phyloP scores from a whole-genome alignment of 2,797 vertebrate genomes.

The Argentina silus region DNA sequence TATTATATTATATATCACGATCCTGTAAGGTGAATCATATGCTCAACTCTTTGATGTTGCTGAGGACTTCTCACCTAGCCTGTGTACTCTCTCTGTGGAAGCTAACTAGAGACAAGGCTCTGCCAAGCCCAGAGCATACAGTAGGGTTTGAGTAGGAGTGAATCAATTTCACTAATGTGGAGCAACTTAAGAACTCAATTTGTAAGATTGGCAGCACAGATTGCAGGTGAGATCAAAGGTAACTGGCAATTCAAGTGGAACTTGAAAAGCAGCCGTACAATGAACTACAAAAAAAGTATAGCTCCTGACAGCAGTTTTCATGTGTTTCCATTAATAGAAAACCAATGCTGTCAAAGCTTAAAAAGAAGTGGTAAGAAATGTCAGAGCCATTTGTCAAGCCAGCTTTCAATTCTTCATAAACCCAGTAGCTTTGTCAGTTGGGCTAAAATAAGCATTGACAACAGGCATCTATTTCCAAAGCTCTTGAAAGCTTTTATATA shows the following conservation, averaged over 20 bases:
- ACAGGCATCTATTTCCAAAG: constrained; percentile 7
- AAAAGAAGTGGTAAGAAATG: constrained; percentile 5
- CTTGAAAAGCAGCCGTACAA: neutral
- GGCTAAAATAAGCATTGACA: constrained; percentile 5
- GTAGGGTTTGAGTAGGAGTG: neutral
- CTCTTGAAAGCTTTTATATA: constrained; percentile 2
- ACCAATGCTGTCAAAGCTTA: neutral
- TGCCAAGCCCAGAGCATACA: neutral
- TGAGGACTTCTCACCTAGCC: no score
- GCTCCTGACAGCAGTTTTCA: neutral
- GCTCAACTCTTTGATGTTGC: no score
- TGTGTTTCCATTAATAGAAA: neutral
- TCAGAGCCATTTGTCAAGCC: constrained; percentile 19
- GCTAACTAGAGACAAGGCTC: no score
- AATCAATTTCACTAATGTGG: neutral
- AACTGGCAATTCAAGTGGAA: neutral
- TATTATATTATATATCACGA: no score
- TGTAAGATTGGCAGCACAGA: neutral
- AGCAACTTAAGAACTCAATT: neutral
- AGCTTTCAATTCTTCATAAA: constrained; percentile 25
- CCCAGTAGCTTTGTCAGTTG: constrained; percentile 11
- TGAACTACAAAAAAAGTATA: neutral
- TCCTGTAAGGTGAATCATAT: no score
- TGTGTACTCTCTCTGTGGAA: no score
- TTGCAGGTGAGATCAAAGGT: neutral